These are phyloP conservation scores for Caradrina kadenii DNA, from an alignment of 2,888 invertebrate genomes.

Conservation along the genomic window DNA sequence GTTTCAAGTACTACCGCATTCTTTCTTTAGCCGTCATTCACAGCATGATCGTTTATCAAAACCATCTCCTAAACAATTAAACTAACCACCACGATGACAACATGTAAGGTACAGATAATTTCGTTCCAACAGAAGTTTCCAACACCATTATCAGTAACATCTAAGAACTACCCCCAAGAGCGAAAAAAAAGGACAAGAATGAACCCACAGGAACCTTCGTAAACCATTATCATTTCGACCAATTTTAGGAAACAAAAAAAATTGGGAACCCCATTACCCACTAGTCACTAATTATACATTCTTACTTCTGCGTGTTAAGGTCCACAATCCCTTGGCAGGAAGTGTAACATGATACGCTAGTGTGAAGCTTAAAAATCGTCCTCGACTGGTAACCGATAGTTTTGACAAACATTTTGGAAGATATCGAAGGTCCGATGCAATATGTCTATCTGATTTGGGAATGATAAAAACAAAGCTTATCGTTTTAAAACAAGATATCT, in stretches of 20 bases:
- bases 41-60: constrained; percentile 45
- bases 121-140: constrained; percentile 58
- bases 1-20: constrained; percentile 16
- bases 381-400: constrained; percentile 60
- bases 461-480: constrained; percentile 20
- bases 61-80: constrained; percentile 29
- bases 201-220: constrained; percentile 57
- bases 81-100: constrained; percentile 56
- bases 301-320: constrained; percentile 12
- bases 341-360: constrained; percentile 23
- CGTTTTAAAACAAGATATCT: constrained; percentile 25
- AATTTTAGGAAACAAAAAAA: constrained; percentile 61
- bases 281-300: constrained; percentile 31
- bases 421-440: constrained; percentile 33
- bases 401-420: constrained; percentile 60
- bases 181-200: constrained; percentile 64
- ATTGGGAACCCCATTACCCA: constrained; percentile 9
- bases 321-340: constrained; percentile 15
- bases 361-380: constrained; percentile 49
- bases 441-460: constrained; percentile 37
- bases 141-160: constrained; percentile 64
- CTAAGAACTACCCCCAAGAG: constrained; percentile 64
- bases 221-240: constrained; percentile 65
- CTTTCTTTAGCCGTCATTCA: constrained; percentile 11
- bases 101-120: constrained; percentile 55